phyloP scores from a whole-genome alignment of 1,140 invertebrate species.

The Bombus fervidus region DNA sequence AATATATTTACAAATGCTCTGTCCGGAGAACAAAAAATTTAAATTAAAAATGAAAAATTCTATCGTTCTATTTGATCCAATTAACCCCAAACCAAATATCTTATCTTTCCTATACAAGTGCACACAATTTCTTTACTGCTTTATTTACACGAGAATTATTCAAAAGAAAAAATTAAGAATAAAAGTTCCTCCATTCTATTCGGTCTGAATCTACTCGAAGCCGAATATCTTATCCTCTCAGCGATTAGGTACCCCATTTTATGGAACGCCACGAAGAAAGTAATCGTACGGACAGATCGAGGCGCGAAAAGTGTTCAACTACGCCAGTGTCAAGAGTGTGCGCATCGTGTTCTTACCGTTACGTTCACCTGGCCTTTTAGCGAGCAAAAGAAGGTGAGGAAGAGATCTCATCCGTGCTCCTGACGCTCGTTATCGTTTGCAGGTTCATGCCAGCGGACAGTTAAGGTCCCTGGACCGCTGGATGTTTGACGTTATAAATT shows the following conservation, averaged over 20 bases:
- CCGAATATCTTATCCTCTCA: neutral
- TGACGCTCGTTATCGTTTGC: constrained; percentile 75
- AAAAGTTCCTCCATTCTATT: neutral
- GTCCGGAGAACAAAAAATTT: neutral
- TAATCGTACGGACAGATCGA: neutral
- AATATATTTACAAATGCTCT: too few relatives aligned
- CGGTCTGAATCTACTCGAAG: neutral
- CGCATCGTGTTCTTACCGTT: constrained; percentile 63
- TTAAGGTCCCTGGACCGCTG: constrained; percentile 74
- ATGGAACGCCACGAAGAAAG: neutral
- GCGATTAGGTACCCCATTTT: neutral
- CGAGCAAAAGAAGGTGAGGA: constrained; percentile 23
- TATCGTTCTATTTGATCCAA: neutral
- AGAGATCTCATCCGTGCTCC: constrained; percentile 42
- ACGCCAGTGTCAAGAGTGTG: constrained; percentile 49
- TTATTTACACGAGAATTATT: too few relatives aligned
- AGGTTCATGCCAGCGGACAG: constrained; percentile 81
- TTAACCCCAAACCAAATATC: neutral
- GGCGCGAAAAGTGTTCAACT: constrained; percentile 20
- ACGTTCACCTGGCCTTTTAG: constrained; percentile 60
- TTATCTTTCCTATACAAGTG: neutral
- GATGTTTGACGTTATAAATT: constrained; percentile 79
- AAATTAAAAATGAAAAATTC: neutral
- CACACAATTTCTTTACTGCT: too few relatives aligned
- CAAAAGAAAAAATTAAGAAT: neutral